Percentiles rank a stretch among this genome's conserved stretches.
Conservation (phyloP, 2,113 vertebrate genomes). For the Dascyllus trimaculatus region DNA sequence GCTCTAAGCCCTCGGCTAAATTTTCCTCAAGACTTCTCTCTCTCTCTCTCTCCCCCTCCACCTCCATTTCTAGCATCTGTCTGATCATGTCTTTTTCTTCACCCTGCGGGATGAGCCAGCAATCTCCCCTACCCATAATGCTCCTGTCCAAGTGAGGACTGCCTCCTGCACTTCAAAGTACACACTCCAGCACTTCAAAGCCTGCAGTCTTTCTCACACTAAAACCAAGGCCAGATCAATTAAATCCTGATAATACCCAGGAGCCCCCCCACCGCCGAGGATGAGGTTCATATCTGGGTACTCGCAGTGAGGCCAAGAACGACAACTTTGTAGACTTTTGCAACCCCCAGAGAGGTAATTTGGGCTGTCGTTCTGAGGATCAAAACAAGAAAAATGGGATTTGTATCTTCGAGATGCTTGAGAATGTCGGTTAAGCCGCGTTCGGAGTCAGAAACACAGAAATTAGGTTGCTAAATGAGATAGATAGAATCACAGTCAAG, state of each 20-base stretch:
- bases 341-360: slow-evolving; percentile 16
- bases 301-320: slow-evolving; percentile 21
- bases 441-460: background rate
- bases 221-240: slow-evolving; percentile 62
- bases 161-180: slow-evolving; percentile 74
- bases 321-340: slow-evolving; percentile 33
- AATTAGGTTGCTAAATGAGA: too few species aligned
- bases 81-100: slow-evolving; percentile 56
- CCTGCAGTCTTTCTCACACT: slow-evolving; percentile 38
- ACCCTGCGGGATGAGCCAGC: slow-evolving; percentile 54
- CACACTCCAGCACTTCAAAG: slow-evolving; percentile 71
- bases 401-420: background rate
- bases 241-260: slow-evolving; percentile 63
- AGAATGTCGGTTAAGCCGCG: background rate
- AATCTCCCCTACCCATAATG: slow-evolving; percentile 60
- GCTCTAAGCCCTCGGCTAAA: slow-evolving; percentile 39
- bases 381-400: slow-evolving; percentile 8
- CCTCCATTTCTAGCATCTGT: slow-evolving; percentile 54
- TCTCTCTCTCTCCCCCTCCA: slow-evolving; percentile 7
- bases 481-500: too few species aligned
- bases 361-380: background rate
- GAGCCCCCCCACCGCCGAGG: slow-evolving; percentile 13
- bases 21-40: slow-evolving; percentile 32
- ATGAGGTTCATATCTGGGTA: slow-evolving; percentile 42
- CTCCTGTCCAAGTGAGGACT: slow-evolving; percentile 52